A percentile compares a stretch with the other conserved stretches of the same genome.
phyloP scores from a whole-genome alignment of 2,888 invertebrate species.

The Chalcis sispes region DNA sequence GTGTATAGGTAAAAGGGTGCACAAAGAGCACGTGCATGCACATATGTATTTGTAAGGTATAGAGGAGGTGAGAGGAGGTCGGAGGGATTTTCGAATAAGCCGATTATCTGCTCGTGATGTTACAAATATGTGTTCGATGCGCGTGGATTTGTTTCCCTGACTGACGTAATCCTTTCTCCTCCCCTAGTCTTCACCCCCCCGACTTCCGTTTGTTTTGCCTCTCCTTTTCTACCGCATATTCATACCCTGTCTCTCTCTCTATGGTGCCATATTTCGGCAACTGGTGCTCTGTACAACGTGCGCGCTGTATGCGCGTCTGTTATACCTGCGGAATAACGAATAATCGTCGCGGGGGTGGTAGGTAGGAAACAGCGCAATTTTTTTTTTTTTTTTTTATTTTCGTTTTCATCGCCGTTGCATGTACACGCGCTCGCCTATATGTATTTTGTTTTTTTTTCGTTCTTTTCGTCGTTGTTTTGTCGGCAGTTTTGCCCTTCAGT shows the following conservation, averaged over 20 bases:
- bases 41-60: background rate
- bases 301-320: constrained; percentile 3
- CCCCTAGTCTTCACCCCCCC: background rate
- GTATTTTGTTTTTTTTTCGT: background rate
- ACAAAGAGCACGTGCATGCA: background rate
- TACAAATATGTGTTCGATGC: constrained; percentile 55
- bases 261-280: background rate
- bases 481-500: too few species aligned
- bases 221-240: background rate
- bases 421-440: background rate
- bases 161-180: constrained; percentile 42
- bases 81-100: constrained; percentile 43
- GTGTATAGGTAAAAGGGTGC: background rate
- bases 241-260: background rate
- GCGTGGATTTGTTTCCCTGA: constrained; percentile 50
- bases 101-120: constrained; percentile 52
- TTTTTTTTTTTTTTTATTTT: too few species aligned
- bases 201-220: background rate
- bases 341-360: constrained; percentile 31
- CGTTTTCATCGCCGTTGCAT: too few species aligned
- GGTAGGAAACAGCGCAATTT: background rate
- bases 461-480: background rate
- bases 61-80: constrained; percentile 2
- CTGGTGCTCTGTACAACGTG: background rate
- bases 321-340: constrained; percentile 43